Conservation (phyloP, 1,140 invertebrate species). For the Leptinotarsa texana region DNA sequence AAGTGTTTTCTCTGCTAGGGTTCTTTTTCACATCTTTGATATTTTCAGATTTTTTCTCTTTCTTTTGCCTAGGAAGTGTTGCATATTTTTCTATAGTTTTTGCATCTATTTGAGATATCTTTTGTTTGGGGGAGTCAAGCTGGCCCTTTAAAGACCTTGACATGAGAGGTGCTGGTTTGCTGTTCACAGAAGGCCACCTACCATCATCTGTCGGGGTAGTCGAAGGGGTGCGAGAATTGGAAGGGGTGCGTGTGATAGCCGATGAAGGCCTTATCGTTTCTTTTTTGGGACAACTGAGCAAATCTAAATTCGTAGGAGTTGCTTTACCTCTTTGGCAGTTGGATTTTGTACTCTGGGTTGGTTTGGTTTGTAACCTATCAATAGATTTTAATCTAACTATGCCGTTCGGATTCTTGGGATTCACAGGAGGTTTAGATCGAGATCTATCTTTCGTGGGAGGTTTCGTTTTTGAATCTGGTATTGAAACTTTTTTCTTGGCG, state of each 20-base stretch:
- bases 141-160: conserved; percentile 46
- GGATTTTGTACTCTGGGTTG: conserved; percentile 31
- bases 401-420: conserved; percentile 59
- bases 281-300: conserved; percentile 36
- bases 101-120: conserved; percentile 53
- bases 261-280: conserved; percentile 35
- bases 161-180: conserved; percentile 50
- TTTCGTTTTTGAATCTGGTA: conserved; percentile 50
- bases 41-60: conserved; percentile 59
- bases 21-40: conserved; percentile 52
- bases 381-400: conserved; percentile 58
- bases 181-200: conserved; percentile 63
- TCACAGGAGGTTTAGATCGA: conserved; percentile 53
- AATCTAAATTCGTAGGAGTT: conserved; percentile 40
- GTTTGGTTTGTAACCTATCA: conserved; percentile 44
- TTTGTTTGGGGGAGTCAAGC: conserved; percentile 37
- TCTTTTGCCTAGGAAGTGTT: conserved; percentile 72
- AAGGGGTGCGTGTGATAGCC: conserved; percentile 18
- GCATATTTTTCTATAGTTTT: conserved; percentile 71
- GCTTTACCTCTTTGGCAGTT: conserved; percentile 32
- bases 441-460: conserved; percentile 50
- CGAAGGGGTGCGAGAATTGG: conserved; percentile 35
- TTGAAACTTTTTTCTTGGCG: conserved; percentile 51
- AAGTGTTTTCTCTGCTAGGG: conserved; percentile 56
- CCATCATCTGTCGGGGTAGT: conserved; percentile 71